phyloP scores from a whole-genome alignment of 2,888 invertebrate genomes.

The Chrysina gloriosa region DNA sequence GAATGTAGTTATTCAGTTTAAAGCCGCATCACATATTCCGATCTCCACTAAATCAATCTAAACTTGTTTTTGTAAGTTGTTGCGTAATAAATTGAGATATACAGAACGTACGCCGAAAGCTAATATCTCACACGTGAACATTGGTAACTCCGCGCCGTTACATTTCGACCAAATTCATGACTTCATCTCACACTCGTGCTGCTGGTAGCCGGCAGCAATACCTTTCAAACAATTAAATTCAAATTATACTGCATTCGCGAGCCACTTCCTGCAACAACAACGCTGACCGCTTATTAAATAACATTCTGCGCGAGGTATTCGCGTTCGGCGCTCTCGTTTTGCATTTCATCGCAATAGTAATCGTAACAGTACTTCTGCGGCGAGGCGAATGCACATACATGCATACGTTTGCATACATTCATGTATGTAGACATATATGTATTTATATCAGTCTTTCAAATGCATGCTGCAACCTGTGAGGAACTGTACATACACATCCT shows the following conservation, averaged over 20 bases:
- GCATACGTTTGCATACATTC: constrained; percentile 16
- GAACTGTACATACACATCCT: neutral
- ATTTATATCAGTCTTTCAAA: neutral
- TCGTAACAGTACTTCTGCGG: constrained; percentile 17
- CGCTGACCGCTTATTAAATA: constrained; percentile 25
- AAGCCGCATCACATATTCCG: too few relatives aligned
- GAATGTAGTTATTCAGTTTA: too few relatives aligned
- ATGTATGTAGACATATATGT: neutral
- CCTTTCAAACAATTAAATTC: constrained; percentile 25
- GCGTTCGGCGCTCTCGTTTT: neutral
- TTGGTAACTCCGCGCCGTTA: neutral
- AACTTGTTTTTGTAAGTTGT: neutral
- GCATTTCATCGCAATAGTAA: neutral
- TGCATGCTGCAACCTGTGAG: neutral
- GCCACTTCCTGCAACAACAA: constrained; percentile 20
- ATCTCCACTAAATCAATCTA: too few relatives aligned
- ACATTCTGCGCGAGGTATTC: constrained; percentile 5
- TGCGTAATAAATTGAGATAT: constrained; percentile 2
- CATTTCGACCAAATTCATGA: constrained; percentile 9
- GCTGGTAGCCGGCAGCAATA: constrained; percentile 1
- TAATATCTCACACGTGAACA: neutral
- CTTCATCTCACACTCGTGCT: constrained; percentile 2
- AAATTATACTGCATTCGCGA: constrained; percentile 22
- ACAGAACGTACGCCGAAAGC: neutral
- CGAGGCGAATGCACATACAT: constrained; percentile 2